A percentile compares a stretch with the other conserved stretches of the same genome.
phyloP scores from a whole-genome alignment of 2,113 vertebrate genomes.

The Phrynocephalus versicolor region DNA sequence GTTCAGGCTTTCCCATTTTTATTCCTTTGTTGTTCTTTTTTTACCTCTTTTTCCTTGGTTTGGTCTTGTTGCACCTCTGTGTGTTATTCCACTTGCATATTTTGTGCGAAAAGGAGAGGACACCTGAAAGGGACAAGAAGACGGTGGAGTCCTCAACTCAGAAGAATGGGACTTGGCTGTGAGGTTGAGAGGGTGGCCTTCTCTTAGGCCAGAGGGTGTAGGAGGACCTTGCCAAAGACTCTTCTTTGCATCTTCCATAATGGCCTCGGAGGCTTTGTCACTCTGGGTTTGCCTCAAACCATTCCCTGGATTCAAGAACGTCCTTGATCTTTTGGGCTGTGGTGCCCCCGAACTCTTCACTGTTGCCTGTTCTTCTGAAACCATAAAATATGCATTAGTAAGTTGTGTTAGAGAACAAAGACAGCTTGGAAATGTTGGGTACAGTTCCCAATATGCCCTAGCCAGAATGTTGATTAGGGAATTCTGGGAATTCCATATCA shows the following conservation, averaged over 20 bases:
- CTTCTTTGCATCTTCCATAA: rapidly evolving
- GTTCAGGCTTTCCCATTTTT: too few relatives aligned
- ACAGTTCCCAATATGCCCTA: too few relatives aligned
- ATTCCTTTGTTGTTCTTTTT: too few relatives aligned
- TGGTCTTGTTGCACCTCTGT: conserved; percentile 35
- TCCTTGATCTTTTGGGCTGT: conserved; percentile 67
- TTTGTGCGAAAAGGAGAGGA: conserved; percentile 21
- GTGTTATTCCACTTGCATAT: conserved; percentile 25
- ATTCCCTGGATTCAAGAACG: conserved; percentile 44
- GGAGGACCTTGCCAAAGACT: neutral
- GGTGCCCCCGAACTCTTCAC: conserved; percentile 35
- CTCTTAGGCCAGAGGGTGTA: conserved; percentile 39
- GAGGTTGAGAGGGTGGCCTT: neutral
- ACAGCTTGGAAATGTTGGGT: neutral
- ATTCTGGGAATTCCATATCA: too few relatives aligned
- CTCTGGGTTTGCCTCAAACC: conserved; percentile 5
- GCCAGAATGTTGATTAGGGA: too few relatives aligned
- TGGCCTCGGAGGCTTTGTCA: conserved; percentile 2
- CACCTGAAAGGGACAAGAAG: conserved; percentile 25
- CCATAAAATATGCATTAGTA: neutral
- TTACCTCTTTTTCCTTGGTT: conserved; percentile 54
- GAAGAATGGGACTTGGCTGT: rapidly evolving
- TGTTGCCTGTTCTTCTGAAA: conserved; percentile 52
- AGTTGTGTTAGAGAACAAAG: neutral
- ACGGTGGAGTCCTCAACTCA: neutral